phyloP scores from a whole-genome alignment of 1,140 invertebrate species.

The Liolophura sinensis region DNA sequence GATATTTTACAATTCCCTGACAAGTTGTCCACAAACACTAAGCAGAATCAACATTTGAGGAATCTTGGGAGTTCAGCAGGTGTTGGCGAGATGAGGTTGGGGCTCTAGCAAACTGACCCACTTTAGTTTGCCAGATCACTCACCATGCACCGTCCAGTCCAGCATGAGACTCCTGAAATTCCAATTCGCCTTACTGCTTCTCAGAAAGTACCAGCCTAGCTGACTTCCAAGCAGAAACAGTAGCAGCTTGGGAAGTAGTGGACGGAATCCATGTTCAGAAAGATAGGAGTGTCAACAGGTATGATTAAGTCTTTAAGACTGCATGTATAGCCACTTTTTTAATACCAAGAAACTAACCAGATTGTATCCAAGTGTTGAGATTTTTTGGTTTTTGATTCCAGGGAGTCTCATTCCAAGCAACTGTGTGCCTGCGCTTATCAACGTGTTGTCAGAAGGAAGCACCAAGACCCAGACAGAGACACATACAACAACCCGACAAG shows the following conservation, averaged over 20 bases:
- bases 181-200: background rate
- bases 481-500: conserved; percentile 24
- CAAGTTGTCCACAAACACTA: too few relatives aligned
- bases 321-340: background rate
- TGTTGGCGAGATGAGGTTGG: too few relatives aligned
- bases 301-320: background rate
- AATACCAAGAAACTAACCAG: background rate
- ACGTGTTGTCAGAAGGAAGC: conserved; percentile 78
- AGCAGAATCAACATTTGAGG: too few relatives aligned
- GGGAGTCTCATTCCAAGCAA: conserved; percentile 88
- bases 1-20: too few relatives aligned
- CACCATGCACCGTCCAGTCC: background rate
- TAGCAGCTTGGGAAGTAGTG: background rate
- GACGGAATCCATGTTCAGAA: background rate
- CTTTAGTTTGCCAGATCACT: too few relatives aligned
- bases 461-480: conserved; percentile 78
- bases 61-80: too few relatives aligned
- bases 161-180: background rate
- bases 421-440: conserved; percentile 77
- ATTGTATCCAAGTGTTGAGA: background rate
- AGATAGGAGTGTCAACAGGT: background rate
- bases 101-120: too few relatives aligned
- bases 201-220: background rate
- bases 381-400: conserved; percentile 52
- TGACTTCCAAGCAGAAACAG: background rate